Percentiles rank a stretch among this genome's conserved stretches.
phyloP scores from a whole-genome alignment of 2,888 invertebrate species.

The Caenorhabditis japonica region DNA sequence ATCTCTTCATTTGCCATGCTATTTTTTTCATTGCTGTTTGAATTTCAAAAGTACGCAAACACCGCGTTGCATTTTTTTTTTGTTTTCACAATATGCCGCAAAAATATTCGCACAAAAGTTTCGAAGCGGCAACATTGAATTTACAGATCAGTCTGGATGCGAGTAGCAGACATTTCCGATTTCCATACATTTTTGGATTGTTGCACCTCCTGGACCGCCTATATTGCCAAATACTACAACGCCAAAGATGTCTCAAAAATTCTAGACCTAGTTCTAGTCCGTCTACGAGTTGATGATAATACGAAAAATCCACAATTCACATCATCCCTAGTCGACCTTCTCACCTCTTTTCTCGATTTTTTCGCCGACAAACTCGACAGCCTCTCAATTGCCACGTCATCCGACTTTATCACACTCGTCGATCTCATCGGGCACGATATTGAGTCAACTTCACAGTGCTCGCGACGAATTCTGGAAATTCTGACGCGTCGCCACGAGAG shows the following conservation, averaged over 20 bases:
- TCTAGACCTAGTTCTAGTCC: conserved; percentile 26
- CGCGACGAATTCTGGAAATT: background rate
- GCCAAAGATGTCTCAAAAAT: conserved; percentile 14
- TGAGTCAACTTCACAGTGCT: conserved; percentile 19
- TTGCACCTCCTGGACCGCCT: conserved; percentile 25
- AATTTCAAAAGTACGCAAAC: too few species aligned
- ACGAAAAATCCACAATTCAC: conserved; percentile 16
- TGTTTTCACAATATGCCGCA: too few species aligned
- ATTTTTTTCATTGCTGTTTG: too few species aligned
- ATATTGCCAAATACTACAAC: conserved; percentile 15
- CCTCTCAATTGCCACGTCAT: background rate
- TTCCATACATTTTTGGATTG: conserved; percentile 31
- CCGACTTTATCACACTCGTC: conserved; percentile 13
- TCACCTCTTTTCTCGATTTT: conserved; percentile 26
- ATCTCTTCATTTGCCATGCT: too few species aligned
- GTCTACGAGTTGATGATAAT: conserved; percentile 28
- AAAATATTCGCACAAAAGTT: too few species aligned
- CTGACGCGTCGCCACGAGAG: background rate
- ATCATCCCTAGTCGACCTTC: conserved; percentile 12
- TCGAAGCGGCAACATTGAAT: too few species aligned
- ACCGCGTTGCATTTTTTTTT: too few species aligned
- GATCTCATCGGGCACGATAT: conserved; percentile 35
- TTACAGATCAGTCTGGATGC: conserved; percentile 39
- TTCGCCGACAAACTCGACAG: background rate
- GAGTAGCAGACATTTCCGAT: conserved; percentile 32